Conservation (phyloP, 1,140 invertebrate genomes). For the Steinernema feltiae region DNA sequence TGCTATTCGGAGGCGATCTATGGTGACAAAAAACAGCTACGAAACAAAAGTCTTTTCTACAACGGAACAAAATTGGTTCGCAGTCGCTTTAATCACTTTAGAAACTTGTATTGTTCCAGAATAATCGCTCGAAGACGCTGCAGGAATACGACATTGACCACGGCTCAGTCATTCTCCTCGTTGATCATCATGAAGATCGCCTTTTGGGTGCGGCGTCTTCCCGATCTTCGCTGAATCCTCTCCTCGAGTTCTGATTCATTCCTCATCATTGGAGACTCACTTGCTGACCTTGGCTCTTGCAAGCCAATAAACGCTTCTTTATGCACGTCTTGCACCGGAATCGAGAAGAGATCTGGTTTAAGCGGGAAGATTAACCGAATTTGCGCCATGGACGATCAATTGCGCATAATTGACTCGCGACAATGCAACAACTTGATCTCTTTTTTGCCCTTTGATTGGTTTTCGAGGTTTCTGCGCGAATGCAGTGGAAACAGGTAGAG, state of each 20-base stretch:
- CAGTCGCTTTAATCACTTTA: too few species aligned
- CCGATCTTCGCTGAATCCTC: too few species aligned
- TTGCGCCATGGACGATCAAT: background rate
- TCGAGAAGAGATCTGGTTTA: too few species aligned
- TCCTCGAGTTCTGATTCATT: too few species aligned
- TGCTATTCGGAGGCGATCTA: conserved; percentile 1
- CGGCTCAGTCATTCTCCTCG: background rate
- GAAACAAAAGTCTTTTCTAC: background rate
- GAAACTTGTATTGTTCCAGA: too few species aligned
- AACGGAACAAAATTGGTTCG: background rate
- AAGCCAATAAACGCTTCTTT: background rate
- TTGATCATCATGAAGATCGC: background rate
- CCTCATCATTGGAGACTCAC: background rate
- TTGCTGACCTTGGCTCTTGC: background rate
- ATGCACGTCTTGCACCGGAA: too few species aligned
- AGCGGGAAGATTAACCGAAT: too few species aligned
- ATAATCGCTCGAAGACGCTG: conserved; percentile 5
- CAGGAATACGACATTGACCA: background rate
- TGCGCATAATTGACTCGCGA: background rate
- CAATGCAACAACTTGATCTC: background rate
- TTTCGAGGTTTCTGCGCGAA: background rate
- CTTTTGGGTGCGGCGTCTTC: too few species aligned
- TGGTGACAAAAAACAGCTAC: background rate
- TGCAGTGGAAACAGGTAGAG: background rate
- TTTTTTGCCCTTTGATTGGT: background rate